Evolutionary conservation across 2,888 invertebrate genomes (phyloP).

Genomic region (Podotricha telesiphe): DNA sequence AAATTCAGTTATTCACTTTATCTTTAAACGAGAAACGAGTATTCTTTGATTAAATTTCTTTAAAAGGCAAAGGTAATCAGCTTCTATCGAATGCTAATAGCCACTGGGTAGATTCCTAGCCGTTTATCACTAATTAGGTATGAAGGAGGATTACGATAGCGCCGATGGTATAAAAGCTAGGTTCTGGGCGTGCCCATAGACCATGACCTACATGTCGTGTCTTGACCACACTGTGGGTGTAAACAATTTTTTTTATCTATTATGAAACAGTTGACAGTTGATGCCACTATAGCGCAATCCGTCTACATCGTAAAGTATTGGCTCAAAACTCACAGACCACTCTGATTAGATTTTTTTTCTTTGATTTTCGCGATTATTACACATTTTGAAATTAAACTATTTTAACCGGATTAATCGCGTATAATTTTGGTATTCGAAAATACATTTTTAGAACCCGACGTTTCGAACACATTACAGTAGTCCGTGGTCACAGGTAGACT

Average conservation of each 20-base stretch:
- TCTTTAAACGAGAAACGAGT: constrained; percentile 24
- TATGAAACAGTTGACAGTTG: constrained; percentile 1
- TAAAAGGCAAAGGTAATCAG: constrained; percentile 43
- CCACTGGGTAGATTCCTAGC: constrained; percentile 37
- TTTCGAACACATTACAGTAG: too few relatives aligned
- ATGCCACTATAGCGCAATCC: not conserved
- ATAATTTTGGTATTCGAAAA: too few relatives aligned
- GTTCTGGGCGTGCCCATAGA: constrained; percentile 34
- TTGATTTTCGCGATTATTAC: too few relatives aligned
- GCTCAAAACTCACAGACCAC: too few relatives aligned
- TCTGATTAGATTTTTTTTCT: too few relatives aligned
- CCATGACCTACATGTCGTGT: constrained; percentile 42
- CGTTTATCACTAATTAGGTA: constrained; percentile 41
- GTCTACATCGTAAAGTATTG: not conserved
- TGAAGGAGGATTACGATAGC: constrained; percentile 40
- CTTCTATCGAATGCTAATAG: constrained; percentile 44
- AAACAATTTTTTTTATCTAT: constrained; percentile 26
- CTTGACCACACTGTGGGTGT: constrained; percentile 40
- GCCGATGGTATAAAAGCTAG: constrained; percentile 30
- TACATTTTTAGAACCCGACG: too few relatives aligned
- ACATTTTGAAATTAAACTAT: too few relatives aligned
- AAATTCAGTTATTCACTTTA: constrained; percentile 28
- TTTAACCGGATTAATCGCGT: too few relatives aligned
- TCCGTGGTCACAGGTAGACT: too few relatives aligned
- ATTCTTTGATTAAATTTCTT: constrained; percentile 37